Percentiles rank a stretch among this genome's conserved stretches.
These are phyloP conservation scores for Dioctria rufipes DNA, from an alignment of 2,888 invertebrate species.

Conservation along the genomic window DNA sequence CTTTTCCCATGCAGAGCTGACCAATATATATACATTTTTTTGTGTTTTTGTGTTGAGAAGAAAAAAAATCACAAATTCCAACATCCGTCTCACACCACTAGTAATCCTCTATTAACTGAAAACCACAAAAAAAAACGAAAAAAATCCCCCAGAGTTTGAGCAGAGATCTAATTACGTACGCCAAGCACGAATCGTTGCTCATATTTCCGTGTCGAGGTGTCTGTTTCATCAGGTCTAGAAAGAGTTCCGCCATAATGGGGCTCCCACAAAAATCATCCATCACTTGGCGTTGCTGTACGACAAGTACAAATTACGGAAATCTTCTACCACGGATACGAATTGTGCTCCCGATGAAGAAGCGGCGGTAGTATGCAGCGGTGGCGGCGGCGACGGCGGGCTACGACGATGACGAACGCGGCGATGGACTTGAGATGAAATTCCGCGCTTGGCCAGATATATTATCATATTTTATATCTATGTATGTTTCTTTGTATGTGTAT, in stretches of 20 bases:
- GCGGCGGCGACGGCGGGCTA: not conserved
- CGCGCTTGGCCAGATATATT: too few species aligned
- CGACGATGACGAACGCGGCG: not conserved
- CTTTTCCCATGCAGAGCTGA: too few species aligned
- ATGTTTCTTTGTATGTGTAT: not conserved
- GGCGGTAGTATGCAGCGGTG: not conserved
- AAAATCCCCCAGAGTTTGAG: not conserved
- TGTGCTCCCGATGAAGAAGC: conserved; percentile 16
- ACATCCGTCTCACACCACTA: conserved; percentile 32
- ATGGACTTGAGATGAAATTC: too few species aligned
- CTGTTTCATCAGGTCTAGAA: conserved; percentile 47
- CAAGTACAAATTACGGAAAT: conserved; percentile 55
- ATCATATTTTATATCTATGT: too few species aligned
- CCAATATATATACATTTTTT: not conserved
- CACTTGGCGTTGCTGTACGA: conserved; percentile 50
- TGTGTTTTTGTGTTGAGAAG: not conserved
- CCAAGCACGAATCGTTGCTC: conserved; percentile 51
- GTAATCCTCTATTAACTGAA: not conserved
- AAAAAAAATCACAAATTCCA: conserved; percentile 39
- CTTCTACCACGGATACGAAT: conserved; percentile 33
- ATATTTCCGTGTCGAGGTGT: conserved; percentile 51
- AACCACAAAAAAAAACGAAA: conserved; percentile 6
- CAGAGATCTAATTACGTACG: conserved; percentile 52
- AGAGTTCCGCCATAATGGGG: conserved; percentile 53
- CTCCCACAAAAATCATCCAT: conserved; percentile 48